Conservation (phyloP, 2,888 invertebrate genomes). For the Sinelater perroti region DNA sequence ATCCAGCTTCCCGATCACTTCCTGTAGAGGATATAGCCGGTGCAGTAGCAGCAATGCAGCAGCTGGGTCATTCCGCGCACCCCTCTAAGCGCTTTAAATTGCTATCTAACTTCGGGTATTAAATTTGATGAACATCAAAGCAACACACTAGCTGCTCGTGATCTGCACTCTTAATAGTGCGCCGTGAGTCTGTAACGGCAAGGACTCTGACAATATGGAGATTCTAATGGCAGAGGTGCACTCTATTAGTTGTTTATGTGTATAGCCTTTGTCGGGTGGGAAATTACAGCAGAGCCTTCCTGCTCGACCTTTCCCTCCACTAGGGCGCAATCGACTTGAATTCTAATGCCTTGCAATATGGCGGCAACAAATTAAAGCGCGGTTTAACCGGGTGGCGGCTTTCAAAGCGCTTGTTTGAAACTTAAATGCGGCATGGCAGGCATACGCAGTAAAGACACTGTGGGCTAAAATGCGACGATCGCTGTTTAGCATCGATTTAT, state of each 20-base stretch:
- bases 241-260: constrained; percentile 12
- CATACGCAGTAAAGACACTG: too few species aligned
- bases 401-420: neutral
- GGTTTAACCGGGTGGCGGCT: neutral
- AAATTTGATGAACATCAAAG: constrained; percentile 9
- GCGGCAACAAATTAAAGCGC: too few species aligned
- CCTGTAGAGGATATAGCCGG: neutral
- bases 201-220: neutral
- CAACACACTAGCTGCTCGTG: neutral
- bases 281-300: constrained; percentile 22
- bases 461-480: too few species aligned
- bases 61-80: constrained; percentile 6
- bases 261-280: constrained; percentile 15
- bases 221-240: constrained; percentile 8
- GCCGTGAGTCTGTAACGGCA: neutral
- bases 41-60: constrained; percentile 6
- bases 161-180: neutral
- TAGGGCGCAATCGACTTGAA: constrained; percentile 3
- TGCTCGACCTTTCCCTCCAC: constrained; percentile 10
- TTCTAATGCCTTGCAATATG: constrained; percentile 5
- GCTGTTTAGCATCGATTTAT: too few species aligned
- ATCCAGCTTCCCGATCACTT: neutral
- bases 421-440: too few species aligned
- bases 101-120: constrained; percentile 10
- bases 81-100: constrained; percentile 9